Percentiles rank a stretch among this genome's conserved stretches.
Evolutionary conservation across 1,140 invertebrate species (phyloP).

Genomic region (Leptinotarsa texana): DNA sequence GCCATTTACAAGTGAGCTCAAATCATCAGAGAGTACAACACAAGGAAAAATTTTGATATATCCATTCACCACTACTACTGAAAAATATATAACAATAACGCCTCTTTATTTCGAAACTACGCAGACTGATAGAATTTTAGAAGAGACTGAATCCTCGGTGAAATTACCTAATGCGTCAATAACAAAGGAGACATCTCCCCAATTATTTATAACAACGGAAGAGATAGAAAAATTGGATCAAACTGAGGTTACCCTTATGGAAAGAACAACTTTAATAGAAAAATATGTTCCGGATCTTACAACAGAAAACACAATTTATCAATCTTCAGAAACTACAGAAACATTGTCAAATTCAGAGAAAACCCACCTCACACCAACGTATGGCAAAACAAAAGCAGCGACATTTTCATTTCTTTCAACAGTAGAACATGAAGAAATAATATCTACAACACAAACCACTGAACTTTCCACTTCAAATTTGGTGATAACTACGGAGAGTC

Average conservation of each 20-base stretch:
- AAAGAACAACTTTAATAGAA: too few species aligned
- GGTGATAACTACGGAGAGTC: neutral
- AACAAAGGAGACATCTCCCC: neutral
- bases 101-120: conserved; percentile 46
- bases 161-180: conserved; percentile 6
- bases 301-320: neutral
- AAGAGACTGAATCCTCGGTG: conserved; percentile 20
- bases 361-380: neutral
- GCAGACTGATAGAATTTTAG: conserved; percentile 16
- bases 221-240: conserved; percentile 16
- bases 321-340: conserved; percentile 12
- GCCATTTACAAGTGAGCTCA: conserved; percentile 22
- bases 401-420: neutral
- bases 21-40: conserved; percentile 13
- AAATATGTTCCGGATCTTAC: too few species aligned
- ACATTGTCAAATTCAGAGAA: neutral
- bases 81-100: conserved; percentile 58
- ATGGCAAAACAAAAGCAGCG: neutral
- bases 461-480: neutral
- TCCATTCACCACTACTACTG: conserved; percentile 52
- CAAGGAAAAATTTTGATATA: conserved; percentile 47
- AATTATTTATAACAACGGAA: conserved; percentile 1
- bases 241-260: conserved; percentile 3
- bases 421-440: conserved; percentile 11
- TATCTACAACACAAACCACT: neutral